A percentile compares a stretch with the other conserved stretches of the same genome.
These are phyloP conservation scores for Oryctolagus cuniculus DNA, from an alignment of 2,113 vertebrate species.

Conservation along the genomic window DNA sequence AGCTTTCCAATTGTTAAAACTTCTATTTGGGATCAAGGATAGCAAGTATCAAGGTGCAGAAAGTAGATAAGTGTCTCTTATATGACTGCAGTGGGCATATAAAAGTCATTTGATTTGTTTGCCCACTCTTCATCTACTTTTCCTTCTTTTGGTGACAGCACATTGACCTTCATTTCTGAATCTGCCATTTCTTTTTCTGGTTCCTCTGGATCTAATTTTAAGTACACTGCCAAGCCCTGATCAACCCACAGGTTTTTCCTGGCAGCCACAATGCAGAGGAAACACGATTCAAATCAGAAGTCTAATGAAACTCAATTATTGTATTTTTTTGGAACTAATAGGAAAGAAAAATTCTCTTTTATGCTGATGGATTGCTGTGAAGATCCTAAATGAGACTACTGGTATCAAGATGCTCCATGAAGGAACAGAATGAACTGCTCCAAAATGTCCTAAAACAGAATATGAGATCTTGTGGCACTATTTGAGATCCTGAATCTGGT, in stretches of 20 bases:
- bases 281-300: background rate
- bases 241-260: background rate
- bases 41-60: background rate
- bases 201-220: background rate
- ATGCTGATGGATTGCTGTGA: background rate
- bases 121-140: background rate
- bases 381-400: background rate
- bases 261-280: background rate
- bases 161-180: background rate
- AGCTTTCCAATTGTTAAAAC: background rate
- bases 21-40: background rate
- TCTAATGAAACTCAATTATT: background rate
- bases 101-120: conserved; percentile 29
- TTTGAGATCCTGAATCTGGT: background rate
- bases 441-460: background rate
- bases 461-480: background rate
- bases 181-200: background rate
- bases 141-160: background rate
- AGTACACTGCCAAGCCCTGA: background rate
- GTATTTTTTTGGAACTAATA: background rate
- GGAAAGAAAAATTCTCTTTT: background rate
- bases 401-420: background rate
- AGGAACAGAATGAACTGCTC: background rate
- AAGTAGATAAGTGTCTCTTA: background rate
- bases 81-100: background rate